Conservation (phyloP, 1,140 invertebrate species). For the Cyrtorhinus lividipennis region DNA sequence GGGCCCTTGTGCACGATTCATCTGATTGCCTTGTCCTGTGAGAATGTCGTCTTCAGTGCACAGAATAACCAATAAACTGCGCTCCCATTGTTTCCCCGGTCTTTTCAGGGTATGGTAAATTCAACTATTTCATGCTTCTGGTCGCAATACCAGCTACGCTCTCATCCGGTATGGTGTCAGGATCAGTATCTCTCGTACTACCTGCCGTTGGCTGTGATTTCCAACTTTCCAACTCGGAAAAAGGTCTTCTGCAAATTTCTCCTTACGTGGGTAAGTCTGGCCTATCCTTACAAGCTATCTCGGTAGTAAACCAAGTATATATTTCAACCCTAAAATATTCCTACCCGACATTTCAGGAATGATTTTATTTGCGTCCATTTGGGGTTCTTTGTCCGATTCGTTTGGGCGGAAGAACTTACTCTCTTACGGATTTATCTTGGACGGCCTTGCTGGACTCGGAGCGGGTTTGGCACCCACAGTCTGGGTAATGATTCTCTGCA, state of each 20-base stretch:
- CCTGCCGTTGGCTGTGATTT: slow-evolving; percentile 56
- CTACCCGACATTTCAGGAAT: too few species aligned
- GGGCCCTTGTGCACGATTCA: too few species aligned
- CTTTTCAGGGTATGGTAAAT: slow-evolving; percentile 45
- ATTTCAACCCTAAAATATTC: too few species aligned
- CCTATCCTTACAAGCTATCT: too few species aligned
- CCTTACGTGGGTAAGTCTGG: slow-evolving; percentile 47
- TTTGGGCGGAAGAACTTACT: slow-evolving; percentile 54
- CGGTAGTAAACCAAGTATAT: too few species aligned
- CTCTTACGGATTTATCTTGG: slow-evolving; percentile 50
- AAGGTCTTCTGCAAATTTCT: slow-evolving; percentile 49
- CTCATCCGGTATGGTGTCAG: slow-evolving; percentile 46
- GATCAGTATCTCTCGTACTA: slow-evolving; percentile 49
- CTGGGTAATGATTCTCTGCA: slow-evolving; percentile 45
- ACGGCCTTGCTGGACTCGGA: slow-evolving; percentile 48
- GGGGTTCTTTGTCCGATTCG: slow-evolving; percentile 67
- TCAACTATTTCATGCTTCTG: slow-evolving; percentile 45
- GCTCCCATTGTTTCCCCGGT: too few species aligned
- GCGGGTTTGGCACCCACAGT: slow-evolving; percentile 36
- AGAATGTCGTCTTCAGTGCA: too few species aligned
- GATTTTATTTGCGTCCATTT: slow-evolving; percentile 62
- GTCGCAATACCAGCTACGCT: slow-evolving; percentile 44
- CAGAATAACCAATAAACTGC: too few species aligned
- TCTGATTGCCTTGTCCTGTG: too few species aligned
- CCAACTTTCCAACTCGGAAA: slow-evolving; percentile 42